A percentile compares a stretch with the other conserved stretches of the same genome.
Evolutionary conservation across 1,140 invertebrate genomes (phyloP).

Genomic region (Aplysia californica): DNA sequence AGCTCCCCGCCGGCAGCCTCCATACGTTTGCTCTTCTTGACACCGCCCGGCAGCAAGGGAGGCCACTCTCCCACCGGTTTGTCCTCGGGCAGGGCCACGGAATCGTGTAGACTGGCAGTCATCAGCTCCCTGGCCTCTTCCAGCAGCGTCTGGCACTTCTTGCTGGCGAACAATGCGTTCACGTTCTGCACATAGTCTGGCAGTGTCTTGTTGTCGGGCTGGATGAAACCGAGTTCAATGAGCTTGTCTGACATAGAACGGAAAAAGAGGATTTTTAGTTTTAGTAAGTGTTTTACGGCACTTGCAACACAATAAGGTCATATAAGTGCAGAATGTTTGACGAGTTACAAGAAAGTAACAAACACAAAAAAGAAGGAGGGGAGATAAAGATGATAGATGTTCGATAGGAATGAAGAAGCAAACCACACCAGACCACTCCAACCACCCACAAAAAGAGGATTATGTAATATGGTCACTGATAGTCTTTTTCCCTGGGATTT

Average conservation of each 20-base stretch:
- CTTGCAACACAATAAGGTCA: too few species aligned
- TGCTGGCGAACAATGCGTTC: conserved; percentile 81
- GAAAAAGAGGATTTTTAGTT: too few species aligned
- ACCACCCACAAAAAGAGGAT: background rate
- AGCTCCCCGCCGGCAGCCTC: conserved; percentile 44
- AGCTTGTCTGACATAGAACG: conserved; percentile 68
- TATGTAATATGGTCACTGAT: too few species aligned
- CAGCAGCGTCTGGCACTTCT: conserved; percentile 80
- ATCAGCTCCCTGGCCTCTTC: conserved; percentile 79
- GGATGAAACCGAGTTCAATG: conserved; percentile 63
- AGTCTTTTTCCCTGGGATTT: too few species aligned
- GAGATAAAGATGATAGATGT: too few species aligned
- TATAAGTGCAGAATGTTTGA: too few species aligned
- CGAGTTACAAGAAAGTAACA: too few species aligned
- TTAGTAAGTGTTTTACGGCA: too few species aligned
- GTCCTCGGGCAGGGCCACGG: conserved; percentile 71
- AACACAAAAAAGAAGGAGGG: too few species aligned
- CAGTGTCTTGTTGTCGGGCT: conserved; percentile 69
- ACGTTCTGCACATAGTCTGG: conserved; percentile 81
- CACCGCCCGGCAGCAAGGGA: conserved; percentile 25
- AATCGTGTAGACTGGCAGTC: conserved; percentile 84
- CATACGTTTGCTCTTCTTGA: conserved; percentile 31
- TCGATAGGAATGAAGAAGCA: background rate
- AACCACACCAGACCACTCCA: background rate
- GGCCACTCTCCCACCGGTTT: conserved; percentile 48